Base-by-base conservation (phyloP, 2,797 vertebrate species). In the Gymnoscopelus microlampas region DNA sequence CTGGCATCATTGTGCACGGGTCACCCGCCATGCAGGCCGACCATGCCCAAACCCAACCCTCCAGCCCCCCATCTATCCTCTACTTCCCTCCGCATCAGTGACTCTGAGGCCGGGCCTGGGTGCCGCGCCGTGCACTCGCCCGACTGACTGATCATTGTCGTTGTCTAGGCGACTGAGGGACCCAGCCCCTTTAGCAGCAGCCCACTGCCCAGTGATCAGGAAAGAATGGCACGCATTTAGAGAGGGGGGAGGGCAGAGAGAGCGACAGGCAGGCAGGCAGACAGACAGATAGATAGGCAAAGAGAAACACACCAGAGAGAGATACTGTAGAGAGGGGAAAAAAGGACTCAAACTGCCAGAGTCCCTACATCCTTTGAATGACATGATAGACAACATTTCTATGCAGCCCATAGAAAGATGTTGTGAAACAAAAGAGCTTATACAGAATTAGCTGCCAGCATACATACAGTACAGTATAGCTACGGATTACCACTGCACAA, bases 101-200 rank as follows among this genome's bases (percentile, higher is more conserved):
- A 69, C 61, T 82, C 78, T 4, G 48, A 78, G 80, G 77, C 82
- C 64, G 81, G 77, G 74, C 79, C 53, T 85, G 80, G 82, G 81
- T 69, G 67, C 81, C 54, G 59, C 89, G 85, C 84, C 53, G 59
- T 89, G 85, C 84, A 71, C 79, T 87, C 83, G 68, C 86, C 85
- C 89, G 85, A 76, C 65, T 88, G 88, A 89, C 63, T 88, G 88
- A 89, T 87, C 81, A 87, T 78, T 60, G 76, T 70, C n/a, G 90
- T 90, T 88, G 85, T 87, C 85, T 63, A 70, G 82, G 87, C 79
- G 70, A 91, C 86, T 2, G 74, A 82, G 76, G 76, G 68, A 61
- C 91, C 85, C 79, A 80, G 80, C 81, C 87, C 87, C 83, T 86
- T 71, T 44, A 44, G 39, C 76, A 85, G 84, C 81, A 58, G 74